A percentile compares a stretch with the other conserved stretches of the same genome.
These are phyloP conservation scores for Cenopis cana DNA, from an alignment of 2,888 invertebrate species.

Conservation along the genomic window DNA sequence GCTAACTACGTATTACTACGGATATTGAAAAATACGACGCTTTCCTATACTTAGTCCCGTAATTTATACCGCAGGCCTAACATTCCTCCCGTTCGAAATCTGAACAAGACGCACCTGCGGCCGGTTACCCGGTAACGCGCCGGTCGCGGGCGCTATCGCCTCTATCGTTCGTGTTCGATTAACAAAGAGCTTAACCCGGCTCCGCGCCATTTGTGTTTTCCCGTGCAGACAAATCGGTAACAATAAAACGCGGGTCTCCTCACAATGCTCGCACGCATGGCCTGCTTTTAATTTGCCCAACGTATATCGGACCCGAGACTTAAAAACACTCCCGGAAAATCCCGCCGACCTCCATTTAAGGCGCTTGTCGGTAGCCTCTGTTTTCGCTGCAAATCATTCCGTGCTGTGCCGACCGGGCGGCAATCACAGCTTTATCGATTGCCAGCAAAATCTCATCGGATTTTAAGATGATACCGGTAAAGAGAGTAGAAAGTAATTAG, in stretches of 20 bases:
- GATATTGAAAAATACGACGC: neutral
- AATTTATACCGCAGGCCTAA: neutral
- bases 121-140: constrained; percentile 3
- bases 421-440: constrained; percentile 70
- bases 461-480: constrained; percentile 69
- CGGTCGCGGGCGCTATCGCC: constrained; percentile 54
- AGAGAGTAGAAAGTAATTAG: constrained; percentile 77
- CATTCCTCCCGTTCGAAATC: neutral
- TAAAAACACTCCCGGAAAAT: constrained; percentile 79
- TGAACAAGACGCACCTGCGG: constrained; percentile 15
- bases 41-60: neutral
- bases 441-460: constrained; percentile 69
- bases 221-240: constrained; percentile 81
- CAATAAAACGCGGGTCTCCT: constrained; percentile 76
- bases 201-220: constrained; percentile 78
- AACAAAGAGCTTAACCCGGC: constrained; percentile 76
- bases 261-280: constrained; percentile 80
- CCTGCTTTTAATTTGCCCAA: constrained; percentile 82
- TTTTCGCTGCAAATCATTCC: constrained; percentile 46
- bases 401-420: constrained; percentile 57
- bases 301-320: constrained; percentile 68
- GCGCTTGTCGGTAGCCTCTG: constrained; percentile 58
- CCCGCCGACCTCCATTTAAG: constrained; percentile 57
- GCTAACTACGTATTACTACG: neutral
- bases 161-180: constrained; percentile 70